Percentiles rank a stretch among this genome's conserved stretches.
phyloP scores from a whole-genome alignment of 2,113 vertebrate genomes.

The Planiliza haematocheilus region DNA sequence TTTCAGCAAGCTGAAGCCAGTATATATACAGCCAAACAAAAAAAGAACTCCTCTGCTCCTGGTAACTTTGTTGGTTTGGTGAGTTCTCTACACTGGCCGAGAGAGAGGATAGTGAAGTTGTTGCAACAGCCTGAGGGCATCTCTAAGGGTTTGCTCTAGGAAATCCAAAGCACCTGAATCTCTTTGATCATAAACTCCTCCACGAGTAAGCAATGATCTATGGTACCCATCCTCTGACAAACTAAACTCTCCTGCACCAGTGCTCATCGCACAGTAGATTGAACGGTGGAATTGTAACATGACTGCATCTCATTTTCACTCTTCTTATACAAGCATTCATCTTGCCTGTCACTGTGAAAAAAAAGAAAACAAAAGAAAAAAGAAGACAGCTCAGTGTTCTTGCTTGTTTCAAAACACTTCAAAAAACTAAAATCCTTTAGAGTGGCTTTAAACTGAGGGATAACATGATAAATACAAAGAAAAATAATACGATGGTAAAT shows the following conservation, averaged over 20 bases:
- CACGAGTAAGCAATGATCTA: slow-evolving; percentile 49
- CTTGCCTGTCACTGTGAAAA: slow-evolving; percentile 12
- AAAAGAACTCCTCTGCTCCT: slow-evolving; percentile 14
- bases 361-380: background rate
- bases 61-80: slow-evolving; percentile 58
- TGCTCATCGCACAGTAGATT: slow-evolving; percentile 6
- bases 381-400: slow-evolving; percentile 1
- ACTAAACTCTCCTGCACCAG: slow-evolving; percentile 17
- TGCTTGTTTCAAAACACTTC: slow-evolving; percentile 16
- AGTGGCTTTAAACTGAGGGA: slow-evolving; percentile 3
- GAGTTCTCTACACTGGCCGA: slow-evolving; percentile 39
- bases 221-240: slow-evolving; percentile 28
- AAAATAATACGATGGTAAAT: slow-evolving; percentile 7
- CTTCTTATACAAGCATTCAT: slow-evolving; percentile 47
- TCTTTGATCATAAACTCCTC: slow-evolving; percentile 69
- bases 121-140: slow-evolving; percentile 58
- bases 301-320: slow-evolving; percentile 43
- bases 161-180: slow-evolving; percentile 62
- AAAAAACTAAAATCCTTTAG: background rate
- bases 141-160: slow-evolving; percentile 59
- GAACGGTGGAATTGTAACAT: slow-evolving; percentile 12
- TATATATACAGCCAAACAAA: slow-evolving; percentile 5
- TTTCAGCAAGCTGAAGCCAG: slow-evolving; percentile 29
- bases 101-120: slow-evolving; percentile 52
- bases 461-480: background rate